Percentiles rank a stretch among this genome's conserved stretches.
Evolutionary conservation across 2,888 invertebrate genomes (phyloP).

Genomic region (Diarsia mendica): DNA sequence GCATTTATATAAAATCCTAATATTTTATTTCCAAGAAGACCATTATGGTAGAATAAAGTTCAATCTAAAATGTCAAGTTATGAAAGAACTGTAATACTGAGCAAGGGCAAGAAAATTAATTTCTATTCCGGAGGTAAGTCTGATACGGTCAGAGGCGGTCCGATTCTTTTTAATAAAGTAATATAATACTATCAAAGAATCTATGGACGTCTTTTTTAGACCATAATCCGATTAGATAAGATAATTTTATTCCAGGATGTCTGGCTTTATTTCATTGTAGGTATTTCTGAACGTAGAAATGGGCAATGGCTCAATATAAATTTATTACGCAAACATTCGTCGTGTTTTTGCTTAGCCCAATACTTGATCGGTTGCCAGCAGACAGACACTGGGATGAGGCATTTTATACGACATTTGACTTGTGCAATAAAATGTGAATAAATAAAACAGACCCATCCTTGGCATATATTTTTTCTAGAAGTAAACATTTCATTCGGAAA

Average conservation of each 20-base stretch:
- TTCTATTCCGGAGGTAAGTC: conserved; percentile 3
- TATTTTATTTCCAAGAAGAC: background rate
- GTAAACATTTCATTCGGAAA: conserved; percentile 12
- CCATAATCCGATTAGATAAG: background rate
- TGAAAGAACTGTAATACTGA: background rate
- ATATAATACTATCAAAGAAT: conserved; percentile 15
- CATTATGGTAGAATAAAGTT: background rate
- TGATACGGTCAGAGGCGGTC: background rate
- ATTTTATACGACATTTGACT: conserved; percentile 56
- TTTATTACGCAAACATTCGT: conserved; percentile 59
- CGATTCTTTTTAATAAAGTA: conserved; percentile 23
- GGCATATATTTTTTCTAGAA: conserved; percentile 7
- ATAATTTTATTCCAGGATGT: conserved; percentile 3
- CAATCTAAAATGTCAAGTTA: background rate
- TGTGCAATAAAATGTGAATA: conserved; percentile 59
- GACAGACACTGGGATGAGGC: conserved; percentile 41
- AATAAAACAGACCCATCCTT: conserved; percentile 45
- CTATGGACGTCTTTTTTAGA: conserved; percentile 6
- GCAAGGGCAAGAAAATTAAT: background rate
- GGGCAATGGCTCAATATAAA: conserved; percentile 49
- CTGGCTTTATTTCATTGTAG: conserved; percentile 32
- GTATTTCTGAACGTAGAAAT: conserved; percentile 22
- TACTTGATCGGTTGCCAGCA: conserved; percentile 71
- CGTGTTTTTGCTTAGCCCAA: conserved; percentile 62
- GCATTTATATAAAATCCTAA: background rate